Evolutionary conservation across 2,113 vertebrate species (phyloP), one percentile per base, ranked within the genome.

Genomic region (Mungos mungo): DNA sequence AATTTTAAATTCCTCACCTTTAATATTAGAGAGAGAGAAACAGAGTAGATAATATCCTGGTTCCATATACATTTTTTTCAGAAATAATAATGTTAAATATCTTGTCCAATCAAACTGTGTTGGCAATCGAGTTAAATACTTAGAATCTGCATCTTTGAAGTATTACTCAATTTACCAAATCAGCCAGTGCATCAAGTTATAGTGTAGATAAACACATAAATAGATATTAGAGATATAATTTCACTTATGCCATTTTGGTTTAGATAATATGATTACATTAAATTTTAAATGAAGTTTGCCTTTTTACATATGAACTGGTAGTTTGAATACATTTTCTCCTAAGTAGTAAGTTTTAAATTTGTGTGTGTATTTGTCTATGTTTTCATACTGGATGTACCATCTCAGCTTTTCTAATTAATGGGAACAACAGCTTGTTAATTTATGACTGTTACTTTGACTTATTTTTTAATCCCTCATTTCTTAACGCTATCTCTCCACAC

Each of bases 271-370:
- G 82, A 97, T 98, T 96, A 66, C 66, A 89, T 95, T 97, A 72
- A 97, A 96, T 97, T 97, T 97, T 91, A 98, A 93, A 95, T 98
- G 54, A 97, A 79, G 45, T 80, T 94, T 93, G 57, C 14, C 21
- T 76, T 93, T 90, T 84, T 85, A 57, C 27, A 65, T 72, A 93
- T 54, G 21, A 93, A 2, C 50, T 86, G 29, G 41, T 45, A n/a
- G 95, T 88, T 95, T 89, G 93, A 90, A 95, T 97, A 85, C n/a
- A 91, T 96, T 86, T 97, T 14, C 60, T 82, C 33, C 13, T 80
- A 94, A 88, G 38, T 82, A 68, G 38, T 80, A 79, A 95, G 13
- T n/a, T 81, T 97, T 88, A 86, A 65, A 84, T 92, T 72, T 79
- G 65, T 83, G 95, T 96, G 15, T 95, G 1, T 71, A 63, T n/a